phyloP scores from a whole-genome alignment of 2,113 vertebrate genomes.

The Holacanthus passer region DNA sequence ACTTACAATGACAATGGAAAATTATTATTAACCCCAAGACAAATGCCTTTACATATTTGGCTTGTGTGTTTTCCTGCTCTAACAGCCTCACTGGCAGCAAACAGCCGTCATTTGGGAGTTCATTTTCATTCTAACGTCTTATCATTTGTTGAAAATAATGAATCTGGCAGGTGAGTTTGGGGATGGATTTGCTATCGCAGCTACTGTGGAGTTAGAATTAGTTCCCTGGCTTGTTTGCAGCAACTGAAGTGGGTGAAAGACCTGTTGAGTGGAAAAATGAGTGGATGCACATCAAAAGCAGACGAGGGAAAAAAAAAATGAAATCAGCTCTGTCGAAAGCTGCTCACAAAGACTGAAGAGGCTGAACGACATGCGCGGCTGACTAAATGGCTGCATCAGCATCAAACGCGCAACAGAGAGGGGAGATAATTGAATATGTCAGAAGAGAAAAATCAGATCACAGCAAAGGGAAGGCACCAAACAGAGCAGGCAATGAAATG shows the following conservation, averaged over 20 bases:
- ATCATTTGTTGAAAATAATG: conserved; percentile 7
- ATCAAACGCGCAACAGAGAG: conserved; percentile 22
- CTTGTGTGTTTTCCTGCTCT: neutral
- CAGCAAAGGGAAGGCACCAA: neutral
- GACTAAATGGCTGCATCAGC: conserved; percentile 10
- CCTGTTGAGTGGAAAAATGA: neutral
- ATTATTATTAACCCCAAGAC: neutral
- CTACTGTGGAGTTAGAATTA: neutral
- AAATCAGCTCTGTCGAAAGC: conserved; percentile 30
- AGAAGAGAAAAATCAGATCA: conserved; percentile 1
- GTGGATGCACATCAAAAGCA: conserved; percentile 31
- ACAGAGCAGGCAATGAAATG: conserved; percentile 20
- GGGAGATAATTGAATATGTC: conserved; percentile 15
- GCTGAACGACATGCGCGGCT: neutral
- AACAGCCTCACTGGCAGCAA: neutral
- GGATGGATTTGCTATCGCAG: neutral
- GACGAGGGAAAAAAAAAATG: neutral
- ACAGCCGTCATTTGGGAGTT: neutral
- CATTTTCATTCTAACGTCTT: neutral
- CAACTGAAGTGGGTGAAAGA: conserved; percentile 23
- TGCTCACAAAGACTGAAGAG: conserved; percentile 28
- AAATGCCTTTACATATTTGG: neutral
- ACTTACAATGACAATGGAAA: neutral
- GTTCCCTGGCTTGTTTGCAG: conserved; percentile 26
- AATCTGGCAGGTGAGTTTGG: conserved; percentile 12